phyloP scores from a whole-genome alignment of 2,113 vertebrate genomes.

The Daubentonia madagascariensis region DNA sequence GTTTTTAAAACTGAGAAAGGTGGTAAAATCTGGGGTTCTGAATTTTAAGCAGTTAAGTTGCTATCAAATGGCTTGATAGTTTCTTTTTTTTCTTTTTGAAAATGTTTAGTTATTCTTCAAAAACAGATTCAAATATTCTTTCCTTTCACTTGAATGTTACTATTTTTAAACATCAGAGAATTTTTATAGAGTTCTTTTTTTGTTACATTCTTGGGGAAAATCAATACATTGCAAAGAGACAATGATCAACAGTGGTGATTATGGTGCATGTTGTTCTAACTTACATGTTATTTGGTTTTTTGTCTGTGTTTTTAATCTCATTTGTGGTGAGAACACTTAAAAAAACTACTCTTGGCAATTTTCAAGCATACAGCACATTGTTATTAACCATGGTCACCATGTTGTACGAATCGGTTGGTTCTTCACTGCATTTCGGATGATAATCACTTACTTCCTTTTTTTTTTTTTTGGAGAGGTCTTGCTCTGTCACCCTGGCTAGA shows the following conservation, averaged over 20 bases:
- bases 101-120: background rate
- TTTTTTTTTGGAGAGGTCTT: too few species aligned
- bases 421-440: background rate
- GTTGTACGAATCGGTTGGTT: background rate
- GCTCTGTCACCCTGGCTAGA: too few species aligned
- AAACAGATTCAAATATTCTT: background rate
- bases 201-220: slow-evolving; percentile 53
- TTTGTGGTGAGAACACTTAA: background rate
- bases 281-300: slow-evolving; percentile 45
- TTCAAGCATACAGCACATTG: background rate
- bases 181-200: slow-evolving; percentile 53
- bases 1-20: background rate
- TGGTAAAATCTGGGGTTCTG: background rate
- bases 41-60: background rate
- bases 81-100: background rate
- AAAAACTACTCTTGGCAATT: background rate
- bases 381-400: background rate
- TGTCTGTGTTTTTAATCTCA: background rate
- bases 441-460: too few species aligned
- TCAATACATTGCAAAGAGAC: slow-evolving; percentile 45
- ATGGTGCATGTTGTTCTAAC: slow-evolving; percentile 42
- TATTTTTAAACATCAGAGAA: slow-evolving; percentile 32
- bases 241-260: slow-evolving; percentile 65
- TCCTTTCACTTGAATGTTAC: background rate
- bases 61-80: background rate